A percentile compares a stretch with the other conserved stretches of the same genome.
phyloP scores from a whole-genome alignment of 1,140 invertebrate genomes.

The Drosophila repleta region DNA sequence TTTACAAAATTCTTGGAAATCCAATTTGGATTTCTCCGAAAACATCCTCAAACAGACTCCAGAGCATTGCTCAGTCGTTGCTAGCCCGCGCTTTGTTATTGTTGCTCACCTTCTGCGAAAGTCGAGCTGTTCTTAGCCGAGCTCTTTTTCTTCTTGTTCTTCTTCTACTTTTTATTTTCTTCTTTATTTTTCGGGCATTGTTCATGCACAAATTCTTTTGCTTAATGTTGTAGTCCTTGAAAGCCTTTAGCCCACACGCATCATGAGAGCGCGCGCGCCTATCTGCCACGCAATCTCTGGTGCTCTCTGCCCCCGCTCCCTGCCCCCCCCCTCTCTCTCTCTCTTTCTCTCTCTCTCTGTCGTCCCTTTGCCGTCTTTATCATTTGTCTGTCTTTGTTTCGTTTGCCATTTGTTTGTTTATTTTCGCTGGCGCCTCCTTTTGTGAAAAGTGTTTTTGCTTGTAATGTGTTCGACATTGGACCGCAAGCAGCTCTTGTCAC shows the following conservation, averaged over 20 bases:
- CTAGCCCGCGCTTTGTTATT: constrained; percentile 19
- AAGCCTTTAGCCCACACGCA: constrained; percentile 69
- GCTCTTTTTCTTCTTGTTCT: not conserved
- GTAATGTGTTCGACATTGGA: constrained; percentile 79
- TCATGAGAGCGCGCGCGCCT: constrained; percentile 31
- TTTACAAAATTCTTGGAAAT: no score
- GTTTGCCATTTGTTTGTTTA: constrained; percentile 79
- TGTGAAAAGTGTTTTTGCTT: constrained; percentile 81
- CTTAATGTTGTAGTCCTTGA: constrained; percentile 79
- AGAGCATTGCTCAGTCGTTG: constrained; percentile 19
- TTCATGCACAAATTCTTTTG: constrained; percentile 74
- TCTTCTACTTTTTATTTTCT: not conserved
- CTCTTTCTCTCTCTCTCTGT: not conserved
- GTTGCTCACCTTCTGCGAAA: constrained; percentile 30
- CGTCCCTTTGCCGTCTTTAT: constrained; percentile 2
- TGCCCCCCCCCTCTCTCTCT: not conserved
- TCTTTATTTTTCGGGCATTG: constrained; percentile 50
- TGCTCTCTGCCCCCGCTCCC: constrained; percentile 1
- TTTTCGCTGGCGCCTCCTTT: constrained; percentile 78
- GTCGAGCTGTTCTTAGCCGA: constrained; percentile 18
- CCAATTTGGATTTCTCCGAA: no score
- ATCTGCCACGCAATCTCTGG: constrained; percentile 41
- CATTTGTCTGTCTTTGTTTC: constrained; percentile 62
- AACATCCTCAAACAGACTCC: no score
- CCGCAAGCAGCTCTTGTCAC: constrained; percentile 35